Evolutionary conservation across 2,113 vertebrate genomes (phyloP), one percentile per base, ranked within the genome.

Genomic region (Eulemur macaco): DNA sequence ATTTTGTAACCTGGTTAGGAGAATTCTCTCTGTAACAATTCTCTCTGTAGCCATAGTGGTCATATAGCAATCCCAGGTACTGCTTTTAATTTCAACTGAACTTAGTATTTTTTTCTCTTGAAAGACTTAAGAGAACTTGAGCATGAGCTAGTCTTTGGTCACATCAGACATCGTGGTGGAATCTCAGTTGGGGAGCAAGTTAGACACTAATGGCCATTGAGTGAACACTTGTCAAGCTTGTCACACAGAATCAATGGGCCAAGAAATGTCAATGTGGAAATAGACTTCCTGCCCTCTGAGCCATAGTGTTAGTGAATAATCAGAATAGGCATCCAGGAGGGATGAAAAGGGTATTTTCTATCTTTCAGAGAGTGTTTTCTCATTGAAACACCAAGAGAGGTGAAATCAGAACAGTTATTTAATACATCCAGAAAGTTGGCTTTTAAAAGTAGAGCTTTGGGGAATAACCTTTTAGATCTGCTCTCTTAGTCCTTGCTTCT

Each of bases 251-350:
- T 89, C 91, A 89, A 2, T 85, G 91, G 82, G 68, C 91, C 63
- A 86, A 50, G 81, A 94, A 94, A 87, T 94, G 78, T 91, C 71
- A 81, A 3, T 92, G 66, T 87, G 92, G 92, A 95, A 95, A 94
- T 39, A 66, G 85, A 82, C 14, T 66, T 78, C 8, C n/a, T 37
- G 20, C 31, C 27, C 64, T 71, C 8, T 1, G 87, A 80, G 64
- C 39, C 0, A 0, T 31, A 47, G 45, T 68, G 8, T 10, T 95
- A 63, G 82, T 31, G 47, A 91, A 93, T 37, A 81, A 90, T 95
- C 58, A 76, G 83, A 92, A 45, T 34, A 71, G 76, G n/a, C 23
- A 76, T 84, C 68, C 34, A 14, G 31, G 80, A 96, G 86, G 68
- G 39, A 76, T 2, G 45, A 34, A n/a, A 88, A 58, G 37, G 69